Evolutionary conservation across 2,797 vertebrate genomes (phyloP).

Genomic region (Synaphobranchus kaupii): DNA sequence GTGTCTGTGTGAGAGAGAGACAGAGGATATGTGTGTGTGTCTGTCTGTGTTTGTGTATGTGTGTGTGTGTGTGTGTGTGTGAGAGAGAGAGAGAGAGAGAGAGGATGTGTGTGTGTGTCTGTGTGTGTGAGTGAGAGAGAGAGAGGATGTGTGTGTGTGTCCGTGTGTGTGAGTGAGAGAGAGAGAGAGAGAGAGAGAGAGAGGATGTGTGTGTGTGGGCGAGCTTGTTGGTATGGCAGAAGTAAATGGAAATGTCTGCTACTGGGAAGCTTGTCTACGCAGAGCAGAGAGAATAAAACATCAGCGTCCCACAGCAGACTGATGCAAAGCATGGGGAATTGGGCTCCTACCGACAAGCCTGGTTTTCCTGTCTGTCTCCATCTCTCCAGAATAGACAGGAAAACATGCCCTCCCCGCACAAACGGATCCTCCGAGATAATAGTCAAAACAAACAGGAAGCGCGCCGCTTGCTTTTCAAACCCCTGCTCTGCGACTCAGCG

Average conservation of each 20-base stretch:
- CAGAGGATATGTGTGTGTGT: not conserved
- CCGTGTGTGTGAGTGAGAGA: not conserved
- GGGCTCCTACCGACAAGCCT: not conserved
- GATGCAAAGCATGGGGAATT: conserved; percentile 7
- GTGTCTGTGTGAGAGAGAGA: too few species aligned
- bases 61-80: too few species aligned
- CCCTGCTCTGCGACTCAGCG: not conserved
- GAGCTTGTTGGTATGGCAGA: not conserved
- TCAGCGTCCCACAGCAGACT: conserved; percentile 9
- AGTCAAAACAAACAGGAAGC: not conserved
- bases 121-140: too few species aligned
- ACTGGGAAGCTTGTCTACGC: not conserved
- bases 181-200: not conserved
- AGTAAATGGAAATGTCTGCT: conserved; percentile 15
- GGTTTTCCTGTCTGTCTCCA: not conserved
- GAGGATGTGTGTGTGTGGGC: not conserved
- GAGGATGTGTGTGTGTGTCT: not conserved
- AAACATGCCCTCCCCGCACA: conserved; percentile 14
- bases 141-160: not conserved
- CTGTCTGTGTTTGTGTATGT: too few species aligned
- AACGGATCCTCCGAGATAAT: not conserved
- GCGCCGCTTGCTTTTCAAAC: not conserved
- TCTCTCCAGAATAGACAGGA: not conserved
- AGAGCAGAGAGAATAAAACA: conserved; percentile 2
- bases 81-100: not conserved